Base-by-base conservation (phyloP, 1,140 invertebrate species). In the Calephelis virginiensis region DNA sequence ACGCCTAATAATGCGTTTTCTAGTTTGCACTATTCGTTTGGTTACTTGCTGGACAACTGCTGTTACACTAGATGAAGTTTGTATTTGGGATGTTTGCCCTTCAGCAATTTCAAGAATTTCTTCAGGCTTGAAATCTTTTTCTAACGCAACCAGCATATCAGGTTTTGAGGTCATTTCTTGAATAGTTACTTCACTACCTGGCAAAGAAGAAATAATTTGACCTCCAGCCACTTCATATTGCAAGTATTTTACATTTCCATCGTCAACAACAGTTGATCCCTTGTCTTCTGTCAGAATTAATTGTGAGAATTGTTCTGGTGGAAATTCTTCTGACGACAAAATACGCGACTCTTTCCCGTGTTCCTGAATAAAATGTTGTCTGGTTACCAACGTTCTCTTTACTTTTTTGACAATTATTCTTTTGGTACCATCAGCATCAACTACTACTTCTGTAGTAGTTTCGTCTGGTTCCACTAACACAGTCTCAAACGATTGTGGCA, bases 11-110 rank as follows among this genome's bases (percentile, higher is more conserved):
- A 96, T 95, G 75, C 94, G 94, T 60, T 94, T 93, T 60, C 93
- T 95, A 81, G 94, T 96, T 72, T 95, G 93, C 56, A 96, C 95
- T 40, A 96, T 93, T 85, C 94, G 93, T 73, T 94, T 94, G 0
- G 94, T 96, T 6, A 96, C 95, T 91, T 96, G 95, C 75, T 96
- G 95, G 8, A 96, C 95, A 8, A 96, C 94, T 13, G 95, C 94
- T 38, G 94, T 93, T 0, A 96, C 93, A 73, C 93, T 95, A 9
- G 95, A 94, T 45, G 86, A 92, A 62, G 90, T 93, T 68, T 86
- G 72, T 69, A 91, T 80, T 80, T 91, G 73, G 66, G 86, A 67
- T 71, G 90, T 84, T 68, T 94, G 92, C 4, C 92, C 92, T 87
- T 94, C 93, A 8, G 91, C 92, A 43, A 92, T 77, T 74, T 92